phyloP scores from a whole-genome alignment of 2,113 vertebrate species.

The Rhinopomastus cyanomelas region DNA sequence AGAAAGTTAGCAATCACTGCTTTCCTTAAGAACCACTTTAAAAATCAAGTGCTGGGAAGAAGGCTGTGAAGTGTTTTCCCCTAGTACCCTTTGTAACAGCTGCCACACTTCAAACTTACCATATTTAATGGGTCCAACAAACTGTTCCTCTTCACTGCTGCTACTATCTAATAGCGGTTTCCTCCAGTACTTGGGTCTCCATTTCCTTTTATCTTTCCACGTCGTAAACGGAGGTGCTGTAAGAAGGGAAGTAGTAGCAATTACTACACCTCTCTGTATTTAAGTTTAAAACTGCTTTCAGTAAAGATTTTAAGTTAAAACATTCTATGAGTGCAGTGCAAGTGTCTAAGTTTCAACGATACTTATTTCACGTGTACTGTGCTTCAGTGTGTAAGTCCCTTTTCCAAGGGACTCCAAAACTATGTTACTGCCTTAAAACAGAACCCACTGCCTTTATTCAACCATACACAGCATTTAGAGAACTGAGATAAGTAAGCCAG shows the following conservation, averaged over 20 bases:
- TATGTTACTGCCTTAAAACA: neutral
- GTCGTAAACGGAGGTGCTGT: constrained; percentile 94
- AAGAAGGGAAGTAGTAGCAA: neutral
- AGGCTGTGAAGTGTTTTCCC: neutral
- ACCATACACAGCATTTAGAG: neutral
- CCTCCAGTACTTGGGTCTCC: constrained; percentile 83
- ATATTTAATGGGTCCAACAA: constrained; percentile 69
- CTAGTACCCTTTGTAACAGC: neutral
- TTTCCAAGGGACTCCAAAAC: neutral
- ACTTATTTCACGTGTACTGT: neutral
- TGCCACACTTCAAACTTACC: constrained; percentile 69
- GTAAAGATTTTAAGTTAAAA: neutral
- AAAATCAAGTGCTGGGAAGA: neutral
- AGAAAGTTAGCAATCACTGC: neutral
- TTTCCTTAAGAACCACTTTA: neutral
- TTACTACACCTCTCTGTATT: neutral
- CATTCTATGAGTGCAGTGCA: neutral
- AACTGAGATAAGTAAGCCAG: neutral
- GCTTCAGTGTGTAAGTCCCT: neutral
- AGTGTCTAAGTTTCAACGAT: neutral
- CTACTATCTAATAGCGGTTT: constrained; percentile 71
- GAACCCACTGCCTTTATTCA: neutral
- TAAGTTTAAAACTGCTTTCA: neutral
- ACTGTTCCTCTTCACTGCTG: constrained; percentile 76
- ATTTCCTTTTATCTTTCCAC: constrained; percentile 87